phyloP scores from a whole-genome alignment of 1,140 invertebrate species.

The honey bee (Apis mellifera) region DNA sequence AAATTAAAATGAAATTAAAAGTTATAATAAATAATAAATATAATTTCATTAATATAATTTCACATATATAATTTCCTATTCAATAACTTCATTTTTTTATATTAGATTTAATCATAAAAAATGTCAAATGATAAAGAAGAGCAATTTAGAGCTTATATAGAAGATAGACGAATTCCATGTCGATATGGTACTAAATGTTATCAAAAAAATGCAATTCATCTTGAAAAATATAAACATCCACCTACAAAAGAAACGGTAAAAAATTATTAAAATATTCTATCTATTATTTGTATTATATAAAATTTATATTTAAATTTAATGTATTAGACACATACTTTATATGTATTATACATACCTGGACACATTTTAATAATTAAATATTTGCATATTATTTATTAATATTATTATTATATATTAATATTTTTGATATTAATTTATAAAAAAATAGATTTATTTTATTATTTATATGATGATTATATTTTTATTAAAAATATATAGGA shows the following conservation, averaged over 20 bases:
- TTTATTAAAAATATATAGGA: slow-evolving; percentile 5
- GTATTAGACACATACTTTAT: too few species aligned
- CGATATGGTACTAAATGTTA: slow-evolving; percentile 92
- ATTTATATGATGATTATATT: too few species aligned
- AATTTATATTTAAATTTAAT: neutral
- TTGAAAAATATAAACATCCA: slow-evolving; percentile 90
- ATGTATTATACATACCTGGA: too few species aligned
- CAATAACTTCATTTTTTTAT: neutral
- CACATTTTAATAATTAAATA: too few species aligned
- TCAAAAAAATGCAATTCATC: slow-evolving; percentile 90
- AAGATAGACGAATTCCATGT: slow-evolving; percentile 83
- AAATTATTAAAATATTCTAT: neutral
- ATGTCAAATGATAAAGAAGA: slow-evolving; percentile 49
- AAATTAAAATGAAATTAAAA: too few species aligned
- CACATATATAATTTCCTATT: too few species aligned
- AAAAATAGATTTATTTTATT: too few species aligned
- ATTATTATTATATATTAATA: neutral
- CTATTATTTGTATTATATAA: neutral
- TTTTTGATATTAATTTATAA: neutral
- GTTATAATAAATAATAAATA: too few species aligned
- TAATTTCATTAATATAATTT: too few species aligned
- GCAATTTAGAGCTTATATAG: slow-evolving; percentile 61
- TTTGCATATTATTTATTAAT: too few species aligned
- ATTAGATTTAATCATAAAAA: neutral
- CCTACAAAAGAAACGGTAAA: slow-evolving; percentile 78